These are phyloP conservation scores for Gymnoscelis rufifasciata DNA, from an alignment of 2,888 invertebrate species.

Conservation along the genomic window DNA sequence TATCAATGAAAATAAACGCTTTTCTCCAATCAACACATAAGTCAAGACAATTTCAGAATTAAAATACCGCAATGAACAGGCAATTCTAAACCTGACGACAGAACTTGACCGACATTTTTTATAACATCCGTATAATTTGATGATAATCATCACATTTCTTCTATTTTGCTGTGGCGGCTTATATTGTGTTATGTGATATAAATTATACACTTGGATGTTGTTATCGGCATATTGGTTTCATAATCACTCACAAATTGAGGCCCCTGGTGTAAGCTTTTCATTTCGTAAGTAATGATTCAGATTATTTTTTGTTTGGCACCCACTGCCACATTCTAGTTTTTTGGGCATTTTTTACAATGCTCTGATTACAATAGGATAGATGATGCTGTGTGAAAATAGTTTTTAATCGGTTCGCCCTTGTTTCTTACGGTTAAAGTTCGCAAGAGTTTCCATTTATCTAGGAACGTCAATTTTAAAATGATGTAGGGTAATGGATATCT, in stretches of 20 bases:
- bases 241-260: constrained; percentile 50
- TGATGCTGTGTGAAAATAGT: too few relatives aligned
- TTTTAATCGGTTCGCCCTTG: too few relatives aligned
- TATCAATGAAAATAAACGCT: too few relatives aligned
- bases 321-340: constrained; percentile 10
- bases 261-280: constrained; percentile 23
- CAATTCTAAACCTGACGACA: constrained; percentile 21
- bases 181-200: constrained; percentile 37
- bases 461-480: too few relatives aligned
- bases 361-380: not conserved
- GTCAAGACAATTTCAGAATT: too few relatives aligned
- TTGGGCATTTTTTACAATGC: constrained; percentile 1
- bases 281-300: constrained; percentile 23
- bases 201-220: constrained; percentile 48
- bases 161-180: constrained; percentile 42
- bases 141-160: constrained; percentile 53
- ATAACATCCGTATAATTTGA: constrained; percentile 49
- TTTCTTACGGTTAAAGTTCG: too few relatives aligned
- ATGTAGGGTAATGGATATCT: too few relatives aligned
- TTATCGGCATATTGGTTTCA: constrained; percentile 45
- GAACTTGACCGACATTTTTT: constrained; percentile 26
- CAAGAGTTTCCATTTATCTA: too few relatives aligned
- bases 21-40: too few relatives aligned
- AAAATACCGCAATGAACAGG: constrained; percentile 20
- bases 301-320: constrained; percentile 20